Conservation (phyloP, 2,113 vertebrate genomes). For the Plecotus auritus region DNA sequence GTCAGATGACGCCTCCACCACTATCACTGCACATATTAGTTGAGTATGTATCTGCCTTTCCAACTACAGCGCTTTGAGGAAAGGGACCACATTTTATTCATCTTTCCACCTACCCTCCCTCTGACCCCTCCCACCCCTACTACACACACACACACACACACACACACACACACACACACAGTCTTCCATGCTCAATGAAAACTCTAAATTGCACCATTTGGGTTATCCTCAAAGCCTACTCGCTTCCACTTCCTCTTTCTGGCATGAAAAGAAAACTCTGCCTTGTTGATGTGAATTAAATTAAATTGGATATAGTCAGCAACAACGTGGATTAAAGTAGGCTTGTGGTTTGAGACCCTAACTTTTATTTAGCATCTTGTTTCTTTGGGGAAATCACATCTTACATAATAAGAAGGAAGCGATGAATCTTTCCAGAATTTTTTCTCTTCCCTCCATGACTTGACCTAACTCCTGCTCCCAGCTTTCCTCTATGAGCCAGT, state of each 20-base stretch:
- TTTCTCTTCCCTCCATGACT: background rate
- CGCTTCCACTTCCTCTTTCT: background rate
- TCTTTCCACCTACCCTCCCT: background rate
- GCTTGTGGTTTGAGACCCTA: constrained; percentile 10
- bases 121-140: no score
- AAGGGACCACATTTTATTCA: background rate
- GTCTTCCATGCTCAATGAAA: constrained; percentile 19
- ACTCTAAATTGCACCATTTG: background rate
- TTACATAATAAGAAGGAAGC: constrained; percentile 44
- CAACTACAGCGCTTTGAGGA: background rate
- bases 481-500: background rate
- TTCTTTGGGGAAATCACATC: background rate
- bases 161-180: background rate
- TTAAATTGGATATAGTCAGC: constrained; percentile 22
- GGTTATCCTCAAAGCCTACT: background rate
- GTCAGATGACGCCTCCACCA: background rate
- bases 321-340: constrained; percentile 6
- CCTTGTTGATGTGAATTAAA: background rate
- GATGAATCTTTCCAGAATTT: background rate
- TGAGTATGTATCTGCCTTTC: background rate
- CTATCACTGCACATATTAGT: background rate
- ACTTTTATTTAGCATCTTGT: constrained; percentile 8
- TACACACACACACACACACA: background rate
- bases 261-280: background rate
- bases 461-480: background rate